Conservation (phyloP, 2,888 invertebrate genomes). For the Scotopteryx bipunctaria region DNA sequence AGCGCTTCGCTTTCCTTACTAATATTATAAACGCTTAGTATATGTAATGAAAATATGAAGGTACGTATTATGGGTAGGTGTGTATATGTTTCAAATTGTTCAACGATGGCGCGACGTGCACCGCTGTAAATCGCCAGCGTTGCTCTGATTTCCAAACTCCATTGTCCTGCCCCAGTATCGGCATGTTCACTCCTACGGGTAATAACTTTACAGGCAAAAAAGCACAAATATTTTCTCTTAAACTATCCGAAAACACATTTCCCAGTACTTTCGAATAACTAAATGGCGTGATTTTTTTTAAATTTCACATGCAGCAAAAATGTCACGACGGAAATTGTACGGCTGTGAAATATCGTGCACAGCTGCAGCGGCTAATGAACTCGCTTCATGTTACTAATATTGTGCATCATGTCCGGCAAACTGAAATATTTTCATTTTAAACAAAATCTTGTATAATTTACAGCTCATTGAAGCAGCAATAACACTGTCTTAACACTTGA, state of each 20-base stretch:
- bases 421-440: slow-evolving; percentile 47
- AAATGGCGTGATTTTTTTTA: slow-evolving; percentile 45
- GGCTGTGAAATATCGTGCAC: slow-evolving; percentile 68
- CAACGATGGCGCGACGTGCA: too few relatives aligned
- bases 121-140: too few relatives aligned
- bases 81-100: too few relatives aligned
- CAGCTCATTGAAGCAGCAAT: slow-evolving; percentile 13
- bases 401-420: slow-evolving; percentile 60
- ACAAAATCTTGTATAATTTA: slow-evolving; percentile 27
- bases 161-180: neutral
- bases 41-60: too few relatives aligned
- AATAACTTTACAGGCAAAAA: neutral
- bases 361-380: slow-evolving; percentile 74
- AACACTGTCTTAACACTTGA: too few relatives aligned
- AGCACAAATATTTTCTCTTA: slow-evolving; percentile 1
- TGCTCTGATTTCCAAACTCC: neutral
- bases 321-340: slow-evolving; percentile 64
- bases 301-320: slow-evolving; percentile 65
- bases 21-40: too few relatives aligned
- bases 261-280: slow-evolving; percentile 28
- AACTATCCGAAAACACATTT: slow-evolving; percentile 15
- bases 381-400: slow-evolving; percentile 72
- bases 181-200: neutral
- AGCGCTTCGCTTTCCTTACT: too few relatives aligned
- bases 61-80: too few relatives aligned